A percentile compares a stretch with the other conserved stretches of the same genome.
These are phyloP conservation scores for Ceyx erithaca DNA, from an alignment of 2,797 vertebrate species.

Conservation along the genomic window DNA sequence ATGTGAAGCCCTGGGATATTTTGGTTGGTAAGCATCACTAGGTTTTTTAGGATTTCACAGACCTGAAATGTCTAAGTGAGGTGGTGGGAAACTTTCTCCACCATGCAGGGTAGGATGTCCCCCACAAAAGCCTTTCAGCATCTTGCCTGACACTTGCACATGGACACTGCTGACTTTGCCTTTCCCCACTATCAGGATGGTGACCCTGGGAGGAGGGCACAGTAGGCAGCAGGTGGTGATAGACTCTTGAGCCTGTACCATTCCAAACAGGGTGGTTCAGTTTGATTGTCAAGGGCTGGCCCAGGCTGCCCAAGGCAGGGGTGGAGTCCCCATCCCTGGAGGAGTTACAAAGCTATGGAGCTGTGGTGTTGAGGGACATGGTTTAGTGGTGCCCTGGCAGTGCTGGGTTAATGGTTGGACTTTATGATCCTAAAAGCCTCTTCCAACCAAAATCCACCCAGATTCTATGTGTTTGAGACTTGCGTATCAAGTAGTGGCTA, in stretches of 20 bases:
- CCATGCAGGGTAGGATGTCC: background rate
- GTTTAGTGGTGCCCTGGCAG: background rate
- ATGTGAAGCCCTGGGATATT: background rate
- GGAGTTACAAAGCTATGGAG: background rate
- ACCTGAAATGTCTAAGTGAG: background rate
- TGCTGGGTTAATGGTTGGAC: background rate
- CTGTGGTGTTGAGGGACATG: background rate
- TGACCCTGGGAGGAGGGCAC: background rate
- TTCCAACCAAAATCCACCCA: background rate
- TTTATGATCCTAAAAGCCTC: background rate
- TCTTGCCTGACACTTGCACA: fast-evolving
- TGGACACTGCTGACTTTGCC: background rate
- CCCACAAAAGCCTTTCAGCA: background rate
- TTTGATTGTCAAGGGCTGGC: background rate
- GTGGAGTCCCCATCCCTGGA: background rate
- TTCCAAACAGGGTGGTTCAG: background rate
- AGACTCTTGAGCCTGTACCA: background rate
- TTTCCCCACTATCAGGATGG: background rate
- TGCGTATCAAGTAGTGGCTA: fast-evolving
- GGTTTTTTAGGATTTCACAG: background rate
- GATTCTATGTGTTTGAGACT: background rate
- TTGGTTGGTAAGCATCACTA: background rate
- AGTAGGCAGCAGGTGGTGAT: background rate
- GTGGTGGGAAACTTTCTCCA: background rate
- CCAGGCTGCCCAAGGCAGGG: background rate